These are phyloP conservation scores for Hozukius guyotensis DNA, from an alignment of 2,797 vertebrate genomes.

Conservation along the genomic window DNA sequence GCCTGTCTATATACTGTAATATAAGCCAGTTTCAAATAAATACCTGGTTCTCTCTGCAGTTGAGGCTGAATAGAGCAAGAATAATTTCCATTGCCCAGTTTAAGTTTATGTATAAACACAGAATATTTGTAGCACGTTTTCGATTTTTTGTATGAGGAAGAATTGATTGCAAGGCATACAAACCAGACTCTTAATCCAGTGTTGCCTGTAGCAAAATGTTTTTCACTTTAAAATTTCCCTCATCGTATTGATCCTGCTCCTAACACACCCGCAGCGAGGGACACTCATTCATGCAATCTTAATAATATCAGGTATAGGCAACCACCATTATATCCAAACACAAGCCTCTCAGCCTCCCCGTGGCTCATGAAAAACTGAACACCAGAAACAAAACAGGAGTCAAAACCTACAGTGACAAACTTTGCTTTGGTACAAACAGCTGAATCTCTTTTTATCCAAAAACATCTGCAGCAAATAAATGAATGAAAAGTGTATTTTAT, in stretches of 20 bases:
- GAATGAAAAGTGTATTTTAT: background rate
- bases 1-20: background rate
- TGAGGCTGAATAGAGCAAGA: background rate
- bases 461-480: background rate
- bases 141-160: constrained; percentile 10
- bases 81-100: background rate
- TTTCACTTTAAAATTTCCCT: constrained; percentile 41
- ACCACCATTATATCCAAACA: background rate
- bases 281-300: constrained; percentile 35
- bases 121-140: constrained; percentile 18
- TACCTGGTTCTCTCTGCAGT: background rate
- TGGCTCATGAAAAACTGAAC: background rate
- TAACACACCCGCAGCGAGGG: background rate
- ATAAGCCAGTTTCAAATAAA: background rate
- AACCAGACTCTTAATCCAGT: constrained; percentile 42
- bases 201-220: constrained; percentile 60
- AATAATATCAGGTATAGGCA: constrained; percentile 29
- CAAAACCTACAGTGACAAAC: background rate
- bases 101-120: constrained; percentile 3
- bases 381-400: background rate
- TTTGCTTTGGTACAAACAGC: background rate
- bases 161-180: constrained; percentile 39
- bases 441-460: background rate
- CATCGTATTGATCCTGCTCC: constrained; percentile 42
- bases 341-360: background rate